phyloP scores from a whole-genome alignment of 2,797 vertebrate species.

The Danio jaintianensis region DNA sequence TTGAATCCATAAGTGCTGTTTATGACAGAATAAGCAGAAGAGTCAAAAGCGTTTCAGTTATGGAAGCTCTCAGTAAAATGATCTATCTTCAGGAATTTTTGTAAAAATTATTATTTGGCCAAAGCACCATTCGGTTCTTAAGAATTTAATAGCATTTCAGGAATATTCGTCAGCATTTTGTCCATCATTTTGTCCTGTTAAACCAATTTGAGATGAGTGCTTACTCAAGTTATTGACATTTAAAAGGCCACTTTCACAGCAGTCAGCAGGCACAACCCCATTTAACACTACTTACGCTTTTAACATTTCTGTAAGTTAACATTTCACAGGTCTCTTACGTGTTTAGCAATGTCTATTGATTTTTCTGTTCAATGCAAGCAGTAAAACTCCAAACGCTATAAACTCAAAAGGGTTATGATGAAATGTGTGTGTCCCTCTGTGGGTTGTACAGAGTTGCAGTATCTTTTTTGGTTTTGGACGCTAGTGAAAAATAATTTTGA shows the following conservation, averaged over 20 bases:
- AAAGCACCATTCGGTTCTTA: not conserved
- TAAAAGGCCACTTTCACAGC: slow-evolving; percentile 34
- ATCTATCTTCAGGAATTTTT: not conserved
- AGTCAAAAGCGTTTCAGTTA: not conserved
- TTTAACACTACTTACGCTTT: slow-evolving; percentile 11
- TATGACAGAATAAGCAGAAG: not conserved
- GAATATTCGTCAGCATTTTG: slow-evolving; percentile 20
- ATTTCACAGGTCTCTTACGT: slow-evolving; percentile 12
- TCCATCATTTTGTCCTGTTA: slow-evolving; percentile 8
- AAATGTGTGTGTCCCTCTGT: not conserved
- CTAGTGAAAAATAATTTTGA: not conserved
- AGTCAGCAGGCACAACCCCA: not conserved
- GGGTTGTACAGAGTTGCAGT: not conserved
- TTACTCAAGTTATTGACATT: slow-evolving; percentile 42
- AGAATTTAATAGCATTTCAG: slow-evolving; percentile 26
- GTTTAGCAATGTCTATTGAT: not conserved
- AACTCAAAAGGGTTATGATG: not conserved
- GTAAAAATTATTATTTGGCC: not conserved
- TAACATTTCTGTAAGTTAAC: slow-evolving; percentile 5
- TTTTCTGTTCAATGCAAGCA: not conserved
- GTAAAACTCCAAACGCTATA: not conserved
- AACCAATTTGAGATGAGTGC: slow-evolving; percentile 41
- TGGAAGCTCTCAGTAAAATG: not conserved
- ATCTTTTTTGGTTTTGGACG: not conserved
- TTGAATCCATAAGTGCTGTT: not conserved